A percentile compares a stretch with the other conserved stretches of the same genome.
These are phyloP conservation scores for Ruditapes philippinarum DNA, from an alignment of 1,140 invertebrate genomes.

Conservation along the genomic window DNA sequence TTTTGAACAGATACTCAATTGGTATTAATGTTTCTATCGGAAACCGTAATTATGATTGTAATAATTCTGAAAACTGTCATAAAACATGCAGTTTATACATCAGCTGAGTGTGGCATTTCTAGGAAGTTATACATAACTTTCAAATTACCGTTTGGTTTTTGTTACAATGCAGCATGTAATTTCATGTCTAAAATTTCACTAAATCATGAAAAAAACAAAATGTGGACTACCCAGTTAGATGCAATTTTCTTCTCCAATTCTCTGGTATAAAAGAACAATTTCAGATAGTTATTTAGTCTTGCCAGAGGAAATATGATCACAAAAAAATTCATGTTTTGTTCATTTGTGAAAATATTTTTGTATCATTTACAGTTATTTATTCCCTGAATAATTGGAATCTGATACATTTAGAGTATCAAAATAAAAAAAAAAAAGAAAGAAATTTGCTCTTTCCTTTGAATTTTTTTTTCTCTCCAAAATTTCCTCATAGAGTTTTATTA, in stretches of 20 bases:
- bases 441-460: too few relatives aligned
- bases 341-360: background rate
- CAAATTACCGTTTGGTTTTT: background rate
- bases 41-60: background rate
- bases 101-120: background rate
- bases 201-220: background rate
- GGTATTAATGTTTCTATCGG: background rate
- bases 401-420: too few relatives aligned
- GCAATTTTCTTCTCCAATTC: background rate
- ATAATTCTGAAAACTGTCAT: background rate
- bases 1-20: background rate
- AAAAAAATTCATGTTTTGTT: background rate
- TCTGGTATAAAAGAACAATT: background rate
- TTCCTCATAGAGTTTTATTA: too few relatives aligned
- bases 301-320: background rate
- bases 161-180: background rate
- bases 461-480: too few relatives aligned
- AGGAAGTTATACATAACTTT: background rate
- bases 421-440: too few relatives aligned
- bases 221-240: background rate
- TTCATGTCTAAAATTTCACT: slow-evolving; percentile 5
- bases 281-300: background rate
- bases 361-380: background rate
- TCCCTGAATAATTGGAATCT: too few relatives aligned
- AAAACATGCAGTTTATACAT: background rate